phyloP scores from a whole-genome alignment of 2,888 invertebrate species.

The Hydrotaea cyrtoneurina region DNA sequence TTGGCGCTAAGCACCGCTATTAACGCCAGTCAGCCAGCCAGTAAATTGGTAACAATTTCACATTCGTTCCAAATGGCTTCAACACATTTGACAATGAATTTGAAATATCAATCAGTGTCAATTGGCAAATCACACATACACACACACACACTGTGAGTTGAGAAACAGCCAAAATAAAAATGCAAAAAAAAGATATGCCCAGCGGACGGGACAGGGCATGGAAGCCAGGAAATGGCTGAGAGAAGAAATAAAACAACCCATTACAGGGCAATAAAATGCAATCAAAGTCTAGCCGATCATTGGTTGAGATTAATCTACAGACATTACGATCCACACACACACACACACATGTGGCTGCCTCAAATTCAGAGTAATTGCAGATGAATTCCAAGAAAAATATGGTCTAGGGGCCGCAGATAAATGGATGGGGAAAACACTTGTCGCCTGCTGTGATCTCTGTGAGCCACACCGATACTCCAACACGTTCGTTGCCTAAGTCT shows the following conservation, averaged over 20 bases:
- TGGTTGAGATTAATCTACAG: conserved; percentile 13
- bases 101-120: conserved; percentile 25
- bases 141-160: neutral
- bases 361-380: neutral
- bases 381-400: neutral
- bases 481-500: no score
- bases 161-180: neutral
- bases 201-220: neutral
- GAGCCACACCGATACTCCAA: conserved; percentile 6
- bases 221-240: neutral
- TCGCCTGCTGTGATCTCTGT: conserved; percentile 35
- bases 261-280: conserved; percentile 29
- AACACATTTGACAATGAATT: conserved; percentile 25
- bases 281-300: conserved; percentile 37
- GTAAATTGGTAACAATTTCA: neutral
- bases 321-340: neutral
- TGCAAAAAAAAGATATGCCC: neutral
- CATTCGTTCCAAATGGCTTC: neutral
- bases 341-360: neutral
- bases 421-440: neutral
- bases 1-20: neutral
- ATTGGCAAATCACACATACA: neutral
- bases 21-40: neutral
- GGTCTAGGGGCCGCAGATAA: neutral
- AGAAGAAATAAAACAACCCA: neutral